phyloP scores from a whole-genome alignment of 2,888 invertebrate genomes.

The Eulithis prunata region DNA sequence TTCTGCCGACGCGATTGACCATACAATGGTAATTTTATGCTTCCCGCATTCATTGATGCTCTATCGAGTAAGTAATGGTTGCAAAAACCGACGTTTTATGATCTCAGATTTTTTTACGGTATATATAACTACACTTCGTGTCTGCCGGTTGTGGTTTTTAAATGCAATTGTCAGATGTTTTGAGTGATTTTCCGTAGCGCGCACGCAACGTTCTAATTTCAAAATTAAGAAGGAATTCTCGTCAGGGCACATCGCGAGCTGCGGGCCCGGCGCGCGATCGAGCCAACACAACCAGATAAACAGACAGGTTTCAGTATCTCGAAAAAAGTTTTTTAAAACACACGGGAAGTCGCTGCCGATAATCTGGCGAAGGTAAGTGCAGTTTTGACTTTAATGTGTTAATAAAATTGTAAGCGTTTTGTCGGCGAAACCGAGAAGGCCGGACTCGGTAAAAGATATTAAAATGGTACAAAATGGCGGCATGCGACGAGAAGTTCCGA shows the following conservation, averaged over 20 bases:
- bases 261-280: constrained; percentile 34
- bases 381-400: constrained; percentile 83
- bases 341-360: constrained; percentile 79
- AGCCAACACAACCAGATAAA: constrained; percentile 70
- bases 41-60: constrained; percentile 33
- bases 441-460: constrained; percentile 58
- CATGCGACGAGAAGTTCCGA: constrained; percentile 42
- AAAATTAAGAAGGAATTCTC: constrained; percentile 65
- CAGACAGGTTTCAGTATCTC: constrained; percentile 78
- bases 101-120: constrained; percentile 45
- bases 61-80: constrained; percentile 50
- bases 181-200: constrained; percentile 45
- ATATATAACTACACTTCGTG: constrained; percentile 17
- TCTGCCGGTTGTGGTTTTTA: constrained; percentile 24
- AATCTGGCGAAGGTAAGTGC: constrained; percentile 79
- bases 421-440: constrained; percentile 65
- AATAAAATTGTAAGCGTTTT: constrained; percentile 82
- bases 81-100: constrained; percentile 51
- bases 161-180: constrained; percentile 31
- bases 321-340: constrained; percentile 67
- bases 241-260: constrained; percentile 50
- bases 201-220: constrained; percentile 66
- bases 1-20: constrained; percentile 26
- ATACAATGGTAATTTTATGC: constrained; percentile 27
- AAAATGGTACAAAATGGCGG: constrained; percentile 54